These are phyloP conservation scores for Muntiacus muntjak DNA, from an alignment of 2,113 vertebrate species.

Conservation along the genomic window DNA sequence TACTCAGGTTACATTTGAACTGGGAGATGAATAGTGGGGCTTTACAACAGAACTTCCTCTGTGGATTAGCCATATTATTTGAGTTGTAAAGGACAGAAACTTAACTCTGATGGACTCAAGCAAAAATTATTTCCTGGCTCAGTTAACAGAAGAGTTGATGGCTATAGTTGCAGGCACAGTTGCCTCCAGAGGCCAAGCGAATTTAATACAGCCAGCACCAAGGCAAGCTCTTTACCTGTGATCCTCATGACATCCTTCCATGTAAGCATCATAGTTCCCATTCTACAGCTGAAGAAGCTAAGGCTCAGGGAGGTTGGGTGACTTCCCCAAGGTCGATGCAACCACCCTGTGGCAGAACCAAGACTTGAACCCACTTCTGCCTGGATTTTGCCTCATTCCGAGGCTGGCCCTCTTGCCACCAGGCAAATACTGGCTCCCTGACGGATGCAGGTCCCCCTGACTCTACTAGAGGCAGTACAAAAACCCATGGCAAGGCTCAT, in stretches of 20 bases:
- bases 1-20: not conserved
- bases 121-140: not conserved
- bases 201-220: not conserved
- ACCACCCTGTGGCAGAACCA: not conserved
- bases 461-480: not conserved
- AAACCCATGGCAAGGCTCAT: not conserved
- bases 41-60: not conserved
- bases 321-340: not conserved
- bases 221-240: not conserved
- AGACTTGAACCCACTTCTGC: not conserved
- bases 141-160: not conserved
- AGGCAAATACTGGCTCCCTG: not conserved
- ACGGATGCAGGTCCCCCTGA: too few relatives aligned
- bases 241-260: not conserved
- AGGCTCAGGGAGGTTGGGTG: not conserved
- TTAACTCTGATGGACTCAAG: not conserved
- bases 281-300: not conserved
- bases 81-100: not conserved
- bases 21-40: not conserved
- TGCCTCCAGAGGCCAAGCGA: not conserved
- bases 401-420: not conserved
- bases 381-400: not conserved
- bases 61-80: not conserved
- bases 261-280: not conserved
- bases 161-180: not conserved